These are phyloP conservation scores for Unio pictorum DNA, from an alignment of 2,888 invertebrate genomes.

Conservation along the genomic window DNA sequence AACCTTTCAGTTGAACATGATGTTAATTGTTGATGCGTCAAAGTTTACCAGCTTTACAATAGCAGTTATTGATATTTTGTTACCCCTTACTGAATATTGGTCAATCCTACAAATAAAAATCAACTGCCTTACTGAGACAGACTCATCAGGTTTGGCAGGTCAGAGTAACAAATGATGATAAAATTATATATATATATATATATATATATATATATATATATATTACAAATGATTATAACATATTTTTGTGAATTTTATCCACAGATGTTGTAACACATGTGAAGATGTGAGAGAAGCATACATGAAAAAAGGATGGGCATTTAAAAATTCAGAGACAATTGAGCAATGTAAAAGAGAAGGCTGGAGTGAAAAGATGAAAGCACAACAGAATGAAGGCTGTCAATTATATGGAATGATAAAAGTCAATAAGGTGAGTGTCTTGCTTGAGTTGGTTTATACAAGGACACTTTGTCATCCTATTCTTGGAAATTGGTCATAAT, in stretches of 20 bases:
- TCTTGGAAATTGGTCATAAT: too few relatives aligned
- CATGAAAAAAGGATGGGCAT: conserved; percentile 87
- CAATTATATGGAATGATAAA: conserved; percentile 94
- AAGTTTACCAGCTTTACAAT: too few relatives aligned
- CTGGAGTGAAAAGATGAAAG: conserved; percentile 81
- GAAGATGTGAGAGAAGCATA: conserved; percentile 96
- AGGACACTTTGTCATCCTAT: too few relatives aligned
- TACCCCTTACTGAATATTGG: too few relatives aligned
- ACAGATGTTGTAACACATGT: conserved; percentile 96
- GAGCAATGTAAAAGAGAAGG: conserved; percentile 92
- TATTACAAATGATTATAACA: neutral
- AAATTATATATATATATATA: neutral
- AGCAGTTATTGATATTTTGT: too few relatives aligned
- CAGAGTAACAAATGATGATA: too few relatives aligned
- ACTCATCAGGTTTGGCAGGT: too few relatives aligned
- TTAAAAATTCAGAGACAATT: conserved; percentile 84
- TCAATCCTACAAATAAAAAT: too few relatives aligned
- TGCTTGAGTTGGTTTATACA: neutral
- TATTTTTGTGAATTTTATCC: neutral
- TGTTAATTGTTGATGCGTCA: too few relatives aligned
- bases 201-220: too few relatives aligned
- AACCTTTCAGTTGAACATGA: too few relatives aligned
- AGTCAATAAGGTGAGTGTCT: conserved; percentile 84
- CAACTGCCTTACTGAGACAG: too few relatives aligned
- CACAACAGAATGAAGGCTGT: conserved; percentile 94